Conservation (phyloP, 2,888 invertebrate genomes). For the Heliconius charithonia region DNA sequence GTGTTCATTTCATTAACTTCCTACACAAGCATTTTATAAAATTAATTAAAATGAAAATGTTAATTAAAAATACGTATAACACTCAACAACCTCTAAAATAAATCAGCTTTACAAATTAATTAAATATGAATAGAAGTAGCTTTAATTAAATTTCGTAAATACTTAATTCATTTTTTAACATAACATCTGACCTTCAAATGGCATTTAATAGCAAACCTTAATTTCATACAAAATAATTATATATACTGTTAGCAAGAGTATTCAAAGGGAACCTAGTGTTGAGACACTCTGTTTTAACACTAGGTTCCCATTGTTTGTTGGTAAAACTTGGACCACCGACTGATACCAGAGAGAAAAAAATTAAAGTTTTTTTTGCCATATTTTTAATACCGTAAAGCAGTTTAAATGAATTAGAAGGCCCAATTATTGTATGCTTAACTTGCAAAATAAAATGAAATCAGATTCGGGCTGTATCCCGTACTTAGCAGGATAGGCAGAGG, state of each 20-base stretch:
- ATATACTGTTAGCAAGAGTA: neutral
- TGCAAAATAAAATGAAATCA: too few relatives aligned
- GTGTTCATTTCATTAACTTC: slow-evolving; percentile 1
- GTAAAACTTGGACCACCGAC: too few relatives aligned
- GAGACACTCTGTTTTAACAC: too few relatives aligned
- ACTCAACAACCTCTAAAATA: slow-evolving; percentile 1
- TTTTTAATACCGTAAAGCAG: neutral
- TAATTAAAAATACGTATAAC: slow-evolving; percentile 10
- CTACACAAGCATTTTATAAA: slow-evolving; percentile 8
- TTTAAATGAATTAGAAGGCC: neutral
- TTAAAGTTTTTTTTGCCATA: neutral
- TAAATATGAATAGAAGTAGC: slow-evolving; percentile 14
- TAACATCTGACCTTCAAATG: slow-evolving; percentile 7
- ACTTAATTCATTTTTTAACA: slow-evolving; percentile 20
- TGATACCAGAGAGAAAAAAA: too few relatives aligned
- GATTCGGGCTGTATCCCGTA: too few relatives aligned
- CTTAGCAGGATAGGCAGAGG: too few relatives aligned
- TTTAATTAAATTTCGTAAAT: slow-evolving; percentile 9
- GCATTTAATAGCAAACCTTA: neutral
- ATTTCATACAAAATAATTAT: neutral
- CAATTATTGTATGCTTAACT: too few relatives aligned
- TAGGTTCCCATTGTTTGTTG: too few relatives aligned
- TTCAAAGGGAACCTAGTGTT: too few relatives aligned
- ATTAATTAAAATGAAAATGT: slow-evolving; percentile 7
- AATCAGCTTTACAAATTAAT: slow-evolving; percentile 17